A percentile compares a stretch with the other conserved stretches of the same genome.
These are phyloP conservation scores for Macrosoma leucophasiata DNA, from an alignment of 2,888 invertebrate genomes.

Conservation along the genomic window DNA sequence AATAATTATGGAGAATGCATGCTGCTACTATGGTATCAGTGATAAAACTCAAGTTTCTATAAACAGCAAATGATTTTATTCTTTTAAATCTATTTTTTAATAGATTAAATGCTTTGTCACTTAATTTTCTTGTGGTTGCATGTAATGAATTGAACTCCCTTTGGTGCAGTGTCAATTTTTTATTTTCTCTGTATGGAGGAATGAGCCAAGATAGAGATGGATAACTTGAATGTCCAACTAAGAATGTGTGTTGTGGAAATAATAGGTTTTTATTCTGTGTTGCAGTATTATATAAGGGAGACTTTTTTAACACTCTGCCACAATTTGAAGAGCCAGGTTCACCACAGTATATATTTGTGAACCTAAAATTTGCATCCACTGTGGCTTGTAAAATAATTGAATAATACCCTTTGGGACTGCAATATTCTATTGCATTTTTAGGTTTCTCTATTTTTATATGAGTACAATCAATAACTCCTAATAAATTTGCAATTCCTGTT, in stretches of 20 bases:
- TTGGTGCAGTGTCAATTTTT: constrained; percentile 44
- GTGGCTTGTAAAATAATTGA: constrained; percentile 50
- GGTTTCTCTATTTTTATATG: constrained; percentile 54
- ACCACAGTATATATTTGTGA: constrained; percentile 53
- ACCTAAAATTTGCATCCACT: constrained; percentile 43
- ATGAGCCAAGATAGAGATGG: constrained; percentile 49
- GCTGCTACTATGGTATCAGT: constrained; percentile 52
- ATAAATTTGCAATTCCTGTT: constrained; percentile 44
- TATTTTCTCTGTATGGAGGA: constrained; percentile 50
- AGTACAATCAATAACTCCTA: constrained; percentile 49
- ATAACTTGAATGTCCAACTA: constrained; percentile 50
- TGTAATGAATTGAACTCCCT: constrained; percentile 47
- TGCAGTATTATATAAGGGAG: constrained; percentile 46
- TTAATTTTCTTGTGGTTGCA: constrained; percentile 40
- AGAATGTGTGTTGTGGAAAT: constrained; percentile 47
- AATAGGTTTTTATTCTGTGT: constrained; percentile 37
- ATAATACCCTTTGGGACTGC: constrained; percentile 49
- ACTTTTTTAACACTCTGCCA: constrained; percentile 44
- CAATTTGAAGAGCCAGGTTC: constrained; percentile 51
- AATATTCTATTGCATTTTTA: constrained; percentile 47
- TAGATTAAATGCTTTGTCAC: constrained; percentile 45
- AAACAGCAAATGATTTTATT: constrained; percentile 46
- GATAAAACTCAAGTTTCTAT: constrained; percentile 50
- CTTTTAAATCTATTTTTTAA: constrained; percentile 46
- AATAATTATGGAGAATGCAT: constrained; percentile 54